Percentiles rank a stretch among this genome's conserved stretches.
These are phyloP conservation scores for Brachyrhaphis roseni DNA, from an alignment of 2,797 vertebrate species.

Conservation along the genomic window DNA sequence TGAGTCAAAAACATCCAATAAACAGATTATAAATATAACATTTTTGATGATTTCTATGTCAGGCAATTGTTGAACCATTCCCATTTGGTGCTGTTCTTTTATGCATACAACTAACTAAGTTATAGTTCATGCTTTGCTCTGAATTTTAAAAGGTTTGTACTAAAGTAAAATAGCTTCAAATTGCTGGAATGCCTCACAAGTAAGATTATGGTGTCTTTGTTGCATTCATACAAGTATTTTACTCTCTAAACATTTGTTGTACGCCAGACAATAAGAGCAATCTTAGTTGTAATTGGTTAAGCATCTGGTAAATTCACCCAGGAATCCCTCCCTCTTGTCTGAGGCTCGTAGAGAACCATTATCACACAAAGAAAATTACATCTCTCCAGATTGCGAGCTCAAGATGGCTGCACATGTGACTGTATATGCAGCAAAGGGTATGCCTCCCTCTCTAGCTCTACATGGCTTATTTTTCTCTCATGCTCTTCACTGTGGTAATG, in stretches of 20 bases:
- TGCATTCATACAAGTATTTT: slow-evolving; percentile 1
- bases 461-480: slow-evolving; percentile 51
- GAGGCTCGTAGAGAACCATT: slow-evolving; percentile 59
- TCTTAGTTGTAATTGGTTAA: slow-evolving; percentile 43
- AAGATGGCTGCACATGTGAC: slow-evolving; percentile 67
- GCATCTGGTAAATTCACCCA: slow-evolving; percentile 50
- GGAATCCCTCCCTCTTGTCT: slow-evolving; percentile 48
- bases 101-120: not conserved
- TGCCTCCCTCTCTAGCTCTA: slow-evolving; percentile 52
- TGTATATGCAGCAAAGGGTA: slow-evolving; percentile 42
- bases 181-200: not conserved
- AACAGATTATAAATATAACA: not conserved
- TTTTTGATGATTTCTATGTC: not conserved
- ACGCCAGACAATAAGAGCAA: slow-evolving; percentile 13
- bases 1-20: not conserved
- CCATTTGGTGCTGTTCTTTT: not conserved
- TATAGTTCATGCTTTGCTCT: not conserved
- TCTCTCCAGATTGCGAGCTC: slow-evolving; percentile 61
- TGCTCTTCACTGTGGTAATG: slow-evolving; percentile 36
- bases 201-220: not conserved
- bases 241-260: not conserved
- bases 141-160: not conserved
- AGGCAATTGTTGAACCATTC: not conserved
- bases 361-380: slow-evolving; percentile 64
- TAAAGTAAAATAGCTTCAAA: not conserved